phyloP scores from a whole-genome alignment of 2,797 vertebrate genomes.

The Tokudaia muenninki region DNA sequence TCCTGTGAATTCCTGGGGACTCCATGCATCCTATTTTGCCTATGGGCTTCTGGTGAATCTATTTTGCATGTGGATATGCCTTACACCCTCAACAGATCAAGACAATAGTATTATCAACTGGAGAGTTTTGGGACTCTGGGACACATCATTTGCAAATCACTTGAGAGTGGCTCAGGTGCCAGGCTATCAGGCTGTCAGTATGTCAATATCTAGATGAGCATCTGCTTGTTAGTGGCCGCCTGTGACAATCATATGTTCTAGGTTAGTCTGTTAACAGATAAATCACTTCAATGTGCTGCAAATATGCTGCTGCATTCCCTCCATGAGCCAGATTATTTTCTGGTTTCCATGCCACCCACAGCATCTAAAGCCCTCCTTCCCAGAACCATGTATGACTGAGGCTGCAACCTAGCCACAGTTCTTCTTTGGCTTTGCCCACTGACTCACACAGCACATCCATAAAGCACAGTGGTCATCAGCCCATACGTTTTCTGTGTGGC shows the following conservation, averaged over 20 bases:
- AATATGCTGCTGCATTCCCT: no score
- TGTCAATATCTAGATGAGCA: background rate
- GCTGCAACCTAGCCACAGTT: background rate
- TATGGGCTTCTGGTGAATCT: background rate
- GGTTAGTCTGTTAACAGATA: rapidly evolving
- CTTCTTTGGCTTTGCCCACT: background rate
- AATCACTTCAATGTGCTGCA: background rate
- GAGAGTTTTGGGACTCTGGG: background rate
- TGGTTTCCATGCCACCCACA: background rate
- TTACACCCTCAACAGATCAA: background rate
- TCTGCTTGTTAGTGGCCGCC: background rate
- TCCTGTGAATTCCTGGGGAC: background rate
- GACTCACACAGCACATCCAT: no score
- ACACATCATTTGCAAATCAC: background rate
- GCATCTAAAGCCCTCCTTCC: background rate
- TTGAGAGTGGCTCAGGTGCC: background rate
- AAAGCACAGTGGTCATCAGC: background rate
- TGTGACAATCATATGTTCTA: background rate
- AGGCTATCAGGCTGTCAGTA: background rate
- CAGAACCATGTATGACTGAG: background rate
- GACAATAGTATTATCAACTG: background rate
- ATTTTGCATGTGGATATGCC: background rate
- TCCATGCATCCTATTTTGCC: no score
- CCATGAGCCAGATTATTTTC: background rate
- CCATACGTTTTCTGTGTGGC: background rate